Evolutionary conservation across 92 coral and sea anemone species (phyloP).

Genomic region (Hydrozoanthus gracilis): DNA sequence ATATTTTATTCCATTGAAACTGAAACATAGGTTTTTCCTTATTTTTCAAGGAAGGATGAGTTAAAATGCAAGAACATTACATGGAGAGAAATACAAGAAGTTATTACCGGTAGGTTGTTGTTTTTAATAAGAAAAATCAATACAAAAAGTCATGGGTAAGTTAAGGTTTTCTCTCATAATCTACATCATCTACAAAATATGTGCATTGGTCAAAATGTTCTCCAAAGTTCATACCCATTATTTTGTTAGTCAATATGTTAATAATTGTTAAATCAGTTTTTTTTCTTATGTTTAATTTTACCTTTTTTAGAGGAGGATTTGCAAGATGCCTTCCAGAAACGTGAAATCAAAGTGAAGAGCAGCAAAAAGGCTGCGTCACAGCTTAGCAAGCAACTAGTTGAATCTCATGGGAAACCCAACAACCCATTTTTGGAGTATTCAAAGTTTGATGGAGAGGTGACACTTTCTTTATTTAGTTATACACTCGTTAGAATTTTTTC

Average conservation of each 20-base stretch:
- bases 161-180: not conserved
- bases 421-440: conserved; percentile 91
- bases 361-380: conserved; percentile 67
- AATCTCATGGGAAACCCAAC: conserved; percentile 79
- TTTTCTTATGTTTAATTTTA: not conserved
- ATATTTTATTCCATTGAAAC: too few species aligned
- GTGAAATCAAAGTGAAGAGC: conserved; percentile 68
- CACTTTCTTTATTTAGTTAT: too few species aligned
- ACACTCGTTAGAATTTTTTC: not conserved
- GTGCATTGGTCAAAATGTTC: too few species aligned
- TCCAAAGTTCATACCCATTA: too few species aligned
- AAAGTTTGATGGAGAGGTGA: conserved; percentile 98
- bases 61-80: conserved; percentile 71
- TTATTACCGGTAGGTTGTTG: conserved; percentile 48
- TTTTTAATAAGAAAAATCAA: too few species aligned
- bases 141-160: too few species aligned
- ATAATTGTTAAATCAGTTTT: not conserved
- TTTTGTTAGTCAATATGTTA: not conserved
- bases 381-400: conserved; percentile 76
- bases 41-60: conserved; percentile 57
- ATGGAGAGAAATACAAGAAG: conserved; percentile 80
- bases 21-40: not conserved
- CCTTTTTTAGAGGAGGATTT: conserved; percentile 67
- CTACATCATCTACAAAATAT: too few species aligned
- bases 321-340: conserved; percentile 76